Conservation (phyloP, 2,888 invertebrate species). For the Yponomeuta malinellus region DNA sequence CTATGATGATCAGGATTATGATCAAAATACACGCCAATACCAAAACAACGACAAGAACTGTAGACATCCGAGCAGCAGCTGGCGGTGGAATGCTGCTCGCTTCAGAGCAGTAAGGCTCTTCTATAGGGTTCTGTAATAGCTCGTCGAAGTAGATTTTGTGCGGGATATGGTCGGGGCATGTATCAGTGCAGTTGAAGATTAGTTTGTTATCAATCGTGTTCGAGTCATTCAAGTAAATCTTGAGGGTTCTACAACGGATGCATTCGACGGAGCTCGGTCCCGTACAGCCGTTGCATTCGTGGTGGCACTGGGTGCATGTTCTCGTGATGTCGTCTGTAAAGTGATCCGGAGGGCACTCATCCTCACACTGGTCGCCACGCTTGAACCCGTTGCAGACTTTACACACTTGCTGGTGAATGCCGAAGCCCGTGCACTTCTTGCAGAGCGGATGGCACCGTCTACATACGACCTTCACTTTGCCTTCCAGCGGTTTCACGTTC, state of each 20-base stretch:
- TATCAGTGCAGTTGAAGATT: slow-evolving; percentile 88
- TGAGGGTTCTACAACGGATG: slow-evolving; percentile 84
- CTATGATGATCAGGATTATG: slow-evolving; percentile 76
- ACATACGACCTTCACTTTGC: slow-evolving; percentile 92
- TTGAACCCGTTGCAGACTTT: slow-evolving; percentile 91
- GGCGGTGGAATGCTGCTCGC: slow-evolving; percentile 57
- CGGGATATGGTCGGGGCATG: slow-evolving; percentile 86
- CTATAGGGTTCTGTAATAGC: slow-evolving; percentile 67
- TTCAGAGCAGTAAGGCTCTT: slow-evolving; percentile 88
- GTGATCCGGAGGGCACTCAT: slow-evolving; percentile 90
- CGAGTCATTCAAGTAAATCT: slow-evolving; percentile 77
- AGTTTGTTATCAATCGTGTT: slow-evolving; percentile 75
- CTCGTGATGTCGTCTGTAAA: slow-evolving; percentile 85
- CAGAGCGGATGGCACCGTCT: slow-evolving; percentile 93
- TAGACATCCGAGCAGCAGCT: slow-evolving; percentile 55
- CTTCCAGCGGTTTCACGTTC: slow-evolving; percentile 85
- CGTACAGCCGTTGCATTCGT: slow-evolving; percentile 89
- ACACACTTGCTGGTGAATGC: slow-evolving; percentile 90
- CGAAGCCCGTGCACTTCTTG: slow-evolving; percentile 90
- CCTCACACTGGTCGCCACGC: slow-evolving; percentile 92
- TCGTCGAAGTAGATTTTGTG: slow-evolving; percentile 87
- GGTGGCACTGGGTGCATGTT: slow-evolving; percentile 84
- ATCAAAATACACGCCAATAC: slow-evolving; percentile 73
- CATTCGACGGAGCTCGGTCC: slow-evolving; percentile 88
- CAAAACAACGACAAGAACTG: slow-evolving; percentile 71